A percentile compares a stretch with the other conserved stretches of the same genome.
Evolutionary conservation across 2,797 vertebrate genomes (phyloP).

Genomic region (Girardinus metallicus): DNA sequence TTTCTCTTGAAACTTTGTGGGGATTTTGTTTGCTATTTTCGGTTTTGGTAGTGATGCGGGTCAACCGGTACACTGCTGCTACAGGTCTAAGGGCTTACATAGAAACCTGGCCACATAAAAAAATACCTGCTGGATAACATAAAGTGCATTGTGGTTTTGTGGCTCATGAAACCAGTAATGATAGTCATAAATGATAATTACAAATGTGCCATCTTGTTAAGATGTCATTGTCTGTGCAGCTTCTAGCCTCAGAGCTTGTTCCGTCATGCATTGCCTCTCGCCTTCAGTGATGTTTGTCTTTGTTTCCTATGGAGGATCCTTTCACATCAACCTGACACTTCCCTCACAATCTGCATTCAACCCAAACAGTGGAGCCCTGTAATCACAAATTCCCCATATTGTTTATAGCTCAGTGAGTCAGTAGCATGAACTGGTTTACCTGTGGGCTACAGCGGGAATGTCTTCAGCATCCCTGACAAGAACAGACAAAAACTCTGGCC

Average conservation of each 20-base stretch:
- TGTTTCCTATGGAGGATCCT: slow-evolving; percentile 62
- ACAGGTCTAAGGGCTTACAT: slow-evolving; percentile 42
- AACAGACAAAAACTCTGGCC: slow-evolving; percentile 66
- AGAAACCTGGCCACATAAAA: slow-evolving; percentile 65
- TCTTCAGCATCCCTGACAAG: slow-evolving; percentile 74
- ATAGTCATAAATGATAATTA: slow-evolving; percentile 80
- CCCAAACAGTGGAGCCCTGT: slow-evolving; percentile 66
- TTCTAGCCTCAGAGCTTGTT: slow-evolving; percentile 68
- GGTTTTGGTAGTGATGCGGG: slow-evolving; percentile 14
- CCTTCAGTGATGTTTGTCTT: slow-evolving; percentile 51
- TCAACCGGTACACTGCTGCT: slow-evolving; percentile 56
- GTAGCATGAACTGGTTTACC: slow-evolving; percentile 74
- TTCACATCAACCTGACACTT: slow-evolving; percentile 50
- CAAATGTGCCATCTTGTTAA: slow-evolving; percentile 81
- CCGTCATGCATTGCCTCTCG: slow-evolving; percentile 56
- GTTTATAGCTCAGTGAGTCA: slow-evolving; percentile 79
- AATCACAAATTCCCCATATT: slow-evolving; percentile 72
- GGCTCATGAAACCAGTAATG: slow-evolving; percentile 76
- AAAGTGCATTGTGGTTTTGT: slow-evolving; percentile 48
- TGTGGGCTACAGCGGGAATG: slow-evolving; percentile 66
- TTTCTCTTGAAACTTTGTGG: too few relatives aligned
- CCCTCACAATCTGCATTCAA: slow-evolving; percentile 47
- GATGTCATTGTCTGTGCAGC: slow-evolving; percentile 68
- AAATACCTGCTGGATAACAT: slow-evolving; percentile 65
- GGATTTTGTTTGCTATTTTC: background rate